Conservation (phyloP, 2,797 vertebrate species). For the Molossus molossus region DNA sequence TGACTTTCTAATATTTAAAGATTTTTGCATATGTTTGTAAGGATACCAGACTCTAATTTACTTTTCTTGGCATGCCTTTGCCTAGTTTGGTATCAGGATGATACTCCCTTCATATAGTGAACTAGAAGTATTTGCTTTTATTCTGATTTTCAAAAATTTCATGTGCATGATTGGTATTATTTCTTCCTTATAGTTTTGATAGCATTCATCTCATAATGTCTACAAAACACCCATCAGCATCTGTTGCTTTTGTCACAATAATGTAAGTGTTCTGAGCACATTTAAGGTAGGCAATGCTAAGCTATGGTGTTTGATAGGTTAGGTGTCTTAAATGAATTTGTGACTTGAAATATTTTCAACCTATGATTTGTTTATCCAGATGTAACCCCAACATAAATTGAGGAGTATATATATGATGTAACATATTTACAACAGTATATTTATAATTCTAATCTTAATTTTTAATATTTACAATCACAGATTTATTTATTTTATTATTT, state of each 20-base stretch:
- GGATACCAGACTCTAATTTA: neutral
- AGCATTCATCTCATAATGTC: neutral
- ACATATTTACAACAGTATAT: neutral
- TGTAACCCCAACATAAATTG: neutral
- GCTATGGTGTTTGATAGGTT: neutral
- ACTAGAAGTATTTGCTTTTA: neutral
- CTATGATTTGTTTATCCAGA: neutral
- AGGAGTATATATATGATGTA: neutral
- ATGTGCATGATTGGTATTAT: neutral
- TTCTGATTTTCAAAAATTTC: neutral
- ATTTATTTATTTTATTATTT: neutral
- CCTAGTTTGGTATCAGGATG: neutral
- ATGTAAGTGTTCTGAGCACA: neutral
- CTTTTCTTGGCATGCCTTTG: neutral
- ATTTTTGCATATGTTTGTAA: neutral
- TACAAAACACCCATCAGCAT: neutral
- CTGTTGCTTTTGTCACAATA: neutral
- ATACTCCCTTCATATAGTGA: neutral
- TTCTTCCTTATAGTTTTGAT: neutral
- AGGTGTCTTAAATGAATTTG: neutral
- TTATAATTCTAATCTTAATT: neutral
- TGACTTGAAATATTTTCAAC: neutral
- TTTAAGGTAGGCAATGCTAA: neutral
- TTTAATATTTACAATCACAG: neutral
- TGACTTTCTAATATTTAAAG: constrained; percentile 12